A percentile compares a stretch with the other conserved stretches of the same genome.
phyloP scores from a whole-genome alignment of 2,888 invertebrate species.

The Meliscaeva auricollis region DNA sequence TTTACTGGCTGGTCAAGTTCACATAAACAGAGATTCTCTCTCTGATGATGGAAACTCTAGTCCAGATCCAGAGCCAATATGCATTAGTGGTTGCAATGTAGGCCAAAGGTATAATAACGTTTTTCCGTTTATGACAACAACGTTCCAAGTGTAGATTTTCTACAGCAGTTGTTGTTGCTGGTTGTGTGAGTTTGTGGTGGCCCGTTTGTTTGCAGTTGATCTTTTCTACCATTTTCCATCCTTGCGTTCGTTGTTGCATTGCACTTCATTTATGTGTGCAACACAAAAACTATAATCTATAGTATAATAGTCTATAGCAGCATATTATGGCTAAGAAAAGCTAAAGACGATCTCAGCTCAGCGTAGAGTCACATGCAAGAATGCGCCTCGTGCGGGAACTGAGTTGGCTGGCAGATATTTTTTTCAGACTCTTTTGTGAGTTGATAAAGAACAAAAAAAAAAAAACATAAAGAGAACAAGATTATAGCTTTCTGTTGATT shows the following conservation, averaged over 20 bases:
- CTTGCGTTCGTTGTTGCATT: conserved; percentile 49
- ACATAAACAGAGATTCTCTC: conserved; percentile 64
- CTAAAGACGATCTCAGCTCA: background rate
- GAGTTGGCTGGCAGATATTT: conserved; percentile 17
- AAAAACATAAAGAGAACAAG: conserved; percentile 47
- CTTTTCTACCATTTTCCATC: conserved; percentile 52
- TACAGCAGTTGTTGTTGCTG: conserved; percentile 30
- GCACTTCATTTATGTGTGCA: background rate
- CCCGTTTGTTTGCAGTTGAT: conserved; percentile 59
- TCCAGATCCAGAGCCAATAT: conserved; percentile 45
- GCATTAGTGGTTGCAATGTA: conserved; percentile 57
- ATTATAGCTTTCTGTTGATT: conserved; percentile 50
- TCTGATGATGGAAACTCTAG: conserved; percentile 15
- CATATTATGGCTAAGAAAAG: conserved; percentile 17
- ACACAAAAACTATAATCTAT: conserved; percentile 4
- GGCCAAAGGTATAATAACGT: conserved; percentile 75
- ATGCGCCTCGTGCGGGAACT: conserved; percentile 66
- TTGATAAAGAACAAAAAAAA: conserved; percentile 14
- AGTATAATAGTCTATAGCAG: background rate
- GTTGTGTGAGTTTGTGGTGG: conserved; percentile 17
- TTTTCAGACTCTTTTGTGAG: conserved; percentile 20
- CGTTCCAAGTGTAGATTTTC: conserved; percentile 61
- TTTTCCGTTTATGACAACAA: conserved; percentile 70
- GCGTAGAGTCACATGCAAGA: conserved; percentile 28
- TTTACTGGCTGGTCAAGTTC: conserved; percentile 72